These are phyloP conservation scores for Parthenolecanium corni DNA, from an alignment of 2,888 invertebrate genomes.

Conservation along the genomic window DNA sequence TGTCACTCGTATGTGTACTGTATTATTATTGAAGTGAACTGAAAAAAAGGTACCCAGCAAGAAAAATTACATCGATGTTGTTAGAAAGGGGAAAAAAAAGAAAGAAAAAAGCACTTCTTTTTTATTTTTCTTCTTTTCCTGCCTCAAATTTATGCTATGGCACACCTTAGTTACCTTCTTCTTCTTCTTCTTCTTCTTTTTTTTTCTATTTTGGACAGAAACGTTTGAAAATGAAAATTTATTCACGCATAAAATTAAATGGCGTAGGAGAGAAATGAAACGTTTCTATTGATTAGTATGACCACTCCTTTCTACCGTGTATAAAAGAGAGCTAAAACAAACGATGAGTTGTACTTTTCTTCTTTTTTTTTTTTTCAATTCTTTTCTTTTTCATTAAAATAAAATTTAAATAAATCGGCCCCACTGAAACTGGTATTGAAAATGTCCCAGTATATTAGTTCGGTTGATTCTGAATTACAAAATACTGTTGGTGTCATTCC, in stretches of 20 bases:
- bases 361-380: neutral
- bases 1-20: neutral
- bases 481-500: too few species aligned
- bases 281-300: conserved; percentile 9
- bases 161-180: conserved; percentile 16
- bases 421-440: too few species aligned
- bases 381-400: too few species aligned
- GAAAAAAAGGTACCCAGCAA: neutral
- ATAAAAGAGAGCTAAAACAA: conserved; percentile 21
- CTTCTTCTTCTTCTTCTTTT: too few species aligned
- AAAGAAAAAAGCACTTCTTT: neutral
- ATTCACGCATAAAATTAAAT: conserved; percentile 9
- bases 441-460: too few species aligned
- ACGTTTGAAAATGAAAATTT: conserved; percentile 23
- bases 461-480: too few species aligned
- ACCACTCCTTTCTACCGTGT: conserved; percentile 10
- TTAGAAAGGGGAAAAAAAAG: neutral
- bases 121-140: neutral
- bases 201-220: conserved; percentile 17
- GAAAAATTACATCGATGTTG: neutral
- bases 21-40: neutral
- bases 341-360: conserved; percentile 12
- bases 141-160: conserved; percentile 15
- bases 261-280: conserved; percentile 9
- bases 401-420: too few species aligned